These are phyloP conservation scores for Siphlonurus alternatus DNA, from an alignment of 2,888 invertebrate genomes.

Conservation along the genomic window DNA sequence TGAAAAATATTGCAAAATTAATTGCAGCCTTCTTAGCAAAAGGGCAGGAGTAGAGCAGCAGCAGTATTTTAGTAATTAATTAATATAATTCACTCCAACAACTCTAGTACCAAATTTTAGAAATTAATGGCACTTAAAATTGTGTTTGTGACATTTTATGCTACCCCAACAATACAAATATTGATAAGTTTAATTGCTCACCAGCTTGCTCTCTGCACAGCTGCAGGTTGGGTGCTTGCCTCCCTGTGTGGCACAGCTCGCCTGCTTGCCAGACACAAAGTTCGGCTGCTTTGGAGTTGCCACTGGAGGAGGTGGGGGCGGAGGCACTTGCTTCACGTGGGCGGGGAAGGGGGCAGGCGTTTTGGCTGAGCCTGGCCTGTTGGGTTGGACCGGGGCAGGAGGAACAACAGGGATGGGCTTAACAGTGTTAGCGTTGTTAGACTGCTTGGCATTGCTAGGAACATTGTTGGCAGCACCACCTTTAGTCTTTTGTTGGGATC, in stretches of 20 bases:
- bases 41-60: no score
- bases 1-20: no score
- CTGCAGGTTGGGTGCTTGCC: neutral
- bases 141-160: no score
- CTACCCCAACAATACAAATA: no score
- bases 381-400: slow-evolving; percentile 6
- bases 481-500: slow-evolving; percentile 13
- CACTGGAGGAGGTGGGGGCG: neutral
- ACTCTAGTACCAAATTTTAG: no score
- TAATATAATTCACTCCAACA: no score
- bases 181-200: neutral
- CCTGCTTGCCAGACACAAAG: neutral
- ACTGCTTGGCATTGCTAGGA: neutral
- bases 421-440: neutral
- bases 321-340: neutral
- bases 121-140: no score
- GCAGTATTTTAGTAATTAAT: no score
- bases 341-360: neutral
- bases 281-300: neutral
- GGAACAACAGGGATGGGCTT: slow-evolving; percentile 15
- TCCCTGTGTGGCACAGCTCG: neutral
- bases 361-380: neutral
- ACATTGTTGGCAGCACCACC: slow-evolving; percentile 2
- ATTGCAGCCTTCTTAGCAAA: no score
- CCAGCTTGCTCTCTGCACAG: neutral